phyloP scores from a whole-genome alignment of 2,888 invertebrate genomes.

The Tillus elongatus region DNA sequence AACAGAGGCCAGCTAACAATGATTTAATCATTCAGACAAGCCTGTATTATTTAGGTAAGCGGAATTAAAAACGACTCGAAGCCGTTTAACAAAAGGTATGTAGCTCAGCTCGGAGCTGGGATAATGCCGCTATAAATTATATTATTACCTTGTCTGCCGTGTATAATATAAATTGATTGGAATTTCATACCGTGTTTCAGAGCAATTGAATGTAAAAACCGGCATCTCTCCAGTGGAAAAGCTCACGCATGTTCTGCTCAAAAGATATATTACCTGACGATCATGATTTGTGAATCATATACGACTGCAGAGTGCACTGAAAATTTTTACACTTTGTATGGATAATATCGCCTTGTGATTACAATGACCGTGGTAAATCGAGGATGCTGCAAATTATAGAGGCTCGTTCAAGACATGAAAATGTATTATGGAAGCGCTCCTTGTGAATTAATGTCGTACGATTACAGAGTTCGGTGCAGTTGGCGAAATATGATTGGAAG shows the following conservation, averaged over 20 bases:
- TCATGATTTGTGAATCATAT: conserved; percentile 36
- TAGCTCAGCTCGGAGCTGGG: conserved; percentile 27
- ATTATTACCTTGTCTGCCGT: conserved; percentile 43
- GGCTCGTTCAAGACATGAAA: no score
- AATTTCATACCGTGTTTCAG: conserved; percentile 42
- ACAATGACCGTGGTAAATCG: no score
- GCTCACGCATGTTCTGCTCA: conserved; percentile 34
- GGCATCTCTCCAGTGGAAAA: conserved; percentile 34
- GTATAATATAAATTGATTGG: conserved; percentile 44
- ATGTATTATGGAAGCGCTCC: no score
- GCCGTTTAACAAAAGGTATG: conserved; percentile 34
- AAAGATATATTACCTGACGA: conserved; percentile 35
- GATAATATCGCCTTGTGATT: no score
- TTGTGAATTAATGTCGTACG: no score
- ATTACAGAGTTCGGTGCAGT: no score
- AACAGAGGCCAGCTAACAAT: no score
- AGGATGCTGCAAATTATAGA: no score
- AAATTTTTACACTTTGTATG: conserved; percentile 22
- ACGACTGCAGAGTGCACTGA: no score
- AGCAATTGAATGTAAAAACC: conserved; percentile 38
- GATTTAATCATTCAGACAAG: no score
- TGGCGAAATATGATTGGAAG: no score
- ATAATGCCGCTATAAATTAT: conserved; percentile 43
- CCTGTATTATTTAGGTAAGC: conserved; percentile 26
- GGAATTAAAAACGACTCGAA: conserved; percentile 29